phyloP scores from a whole-genome alignment of 2,888 invertebrate genomes.

The Lepetodrilus schrolli region DNA sequence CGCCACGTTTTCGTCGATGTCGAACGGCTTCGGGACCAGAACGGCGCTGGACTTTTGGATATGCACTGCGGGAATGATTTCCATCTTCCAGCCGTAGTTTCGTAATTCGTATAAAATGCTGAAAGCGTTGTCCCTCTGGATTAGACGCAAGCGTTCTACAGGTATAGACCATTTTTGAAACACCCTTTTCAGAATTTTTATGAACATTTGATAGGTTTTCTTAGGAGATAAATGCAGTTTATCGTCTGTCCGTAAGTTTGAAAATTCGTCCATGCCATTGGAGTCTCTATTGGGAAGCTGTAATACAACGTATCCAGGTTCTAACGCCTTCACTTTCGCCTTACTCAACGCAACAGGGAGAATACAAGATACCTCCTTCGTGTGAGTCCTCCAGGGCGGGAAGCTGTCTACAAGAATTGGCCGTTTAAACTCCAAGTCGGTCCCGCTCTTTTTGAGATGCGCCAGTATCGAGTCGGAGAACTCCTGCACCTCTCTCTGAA shows the following conservation, averaged over 20 bases:
- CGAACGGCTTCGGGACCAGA: constrained; percentile 43
- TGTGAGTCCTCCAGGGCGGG: constrained; percentile 32
- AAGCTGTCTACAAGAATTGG: constrained; percentile 31
- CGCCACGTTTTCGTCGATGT: constrained; percentile 47
- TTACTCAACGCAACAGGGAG: constrained; percentile 24
- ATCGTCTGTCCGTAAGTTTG: constrained; percentile 53
- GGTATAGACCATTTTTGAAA: constrained; percentile 39
- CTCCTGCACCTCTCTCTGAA: constrained; percentile 3
- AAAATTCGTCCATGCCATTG: not conserved
- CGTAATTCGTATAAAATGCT: constrained; percentile 30
- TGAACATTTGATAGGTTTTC: constrained; percentile 51
- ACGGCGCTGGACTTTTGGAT: constrained; percentile 37
- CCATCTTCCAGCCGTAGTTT: constrained; percentile 44
- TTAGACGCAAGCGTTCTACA: not conserved
- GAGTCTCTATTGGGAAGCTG: constrained; percentile 24
- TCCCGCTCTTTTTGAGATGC: constrained; percentile 22
- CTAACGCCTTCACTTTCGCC: constrained; percentile 7
- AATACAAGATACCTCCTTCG: constrained; percentile 24
- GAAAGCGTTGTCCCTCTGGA: not conserved
- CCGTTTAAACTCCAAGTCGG: constrained; percentile 27
- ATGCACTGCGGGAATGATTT: constrained; percentile 36
- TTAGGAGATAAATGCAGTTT: constrained; percentile 55
- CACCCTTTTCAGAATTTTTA: constrained; percentile 51
- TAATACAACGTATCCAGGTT: constrained; percentile 26
- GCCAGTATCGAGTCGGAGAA: not conserved